Base-by-base conservation (phyloP, 2,113 vertebrate species). In the Falco punctatus region DNA sequence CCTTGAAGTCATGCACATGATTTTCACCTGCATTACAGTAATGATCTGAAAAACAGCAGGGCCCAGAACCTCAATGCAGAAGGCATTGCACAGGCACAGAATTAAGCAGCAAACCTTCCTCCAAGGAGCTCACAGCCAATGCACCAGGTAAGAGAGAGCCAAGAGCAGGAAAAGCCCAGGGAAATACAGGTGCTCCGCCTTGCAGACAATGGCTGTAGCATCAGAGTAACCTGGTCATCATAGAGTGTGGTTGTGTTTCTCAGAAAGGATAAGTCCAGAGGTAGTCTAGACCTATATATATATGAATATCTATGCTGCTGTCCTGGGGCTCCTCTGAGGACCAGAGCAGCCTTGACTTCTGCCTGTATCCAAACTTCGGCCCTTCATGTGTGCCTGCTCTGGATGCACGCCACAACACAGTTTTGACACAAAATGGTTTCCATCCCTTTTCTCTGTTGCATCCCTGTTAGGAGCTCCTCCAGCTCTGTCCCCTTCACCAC, bases 401-500 rank as follows among this genome's bases (percentile, higher is more conserved):
- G 14, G 18, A 13, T 33, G 19, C 66, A n/a, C 55, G 84, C 9
- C 2, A 17, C 13, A 86, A 24, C 20, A n/a, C 5, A 28, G 28
- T 33, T 84, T 71, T 40, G 27, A 42, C 30, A 66, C 19, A 27
- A 58, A 86, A 26, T 0, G 0, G 5, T 55, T 91, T 81, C 52
- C 57, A 42, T n/a, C 15, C 24, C 32, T 74, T 84, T 66, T 74
- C 59, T 78, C 27, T 24, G 27, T 42, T 35, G n/a, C 16, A 81
- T 0, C 4, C 38, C 11, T 78, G 15, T 40, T 79, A 81, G 55
- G 42, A 74, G 26, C 10, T 64, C 24, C 90, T 42, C 38, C 42
- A 74, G 4, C 3, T 62, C 42, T 4, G 0, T 17, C 16, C 64
- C 32, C 46, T 73, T 70, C 58, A 61, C 15, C 0, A 0, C 51